Conservation (phyloP, 2,888 invertebrate genomes). For the Vanessa cardui region DNA sequence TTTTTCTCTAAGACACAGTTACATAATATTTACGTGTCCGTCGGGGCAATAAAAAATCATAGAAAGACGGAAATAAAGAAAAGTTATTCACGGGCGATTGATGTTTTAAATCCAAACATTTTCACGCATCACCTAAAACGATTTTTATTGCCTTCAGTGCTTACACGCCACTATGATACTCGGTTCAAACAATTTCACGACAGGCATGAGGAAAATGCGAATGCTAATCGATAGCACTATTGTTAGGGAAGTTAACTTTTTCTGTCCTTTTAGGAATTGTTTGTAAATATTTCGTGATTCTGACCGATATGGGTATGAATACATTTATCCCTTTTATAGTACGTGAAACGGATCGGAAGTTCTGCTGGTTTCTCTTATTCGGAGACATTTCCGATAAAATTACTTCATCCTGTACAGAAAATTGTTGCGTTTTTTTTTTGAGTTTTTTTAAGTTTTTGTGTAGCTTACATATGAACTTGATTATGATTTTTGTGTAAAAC, state of each 20-base stretch:
- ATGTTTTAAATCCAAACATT: slow-evolving; percentile 34
- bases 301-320: slow-evolving; percentile 4
- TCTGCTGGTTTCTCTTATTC: neutral
- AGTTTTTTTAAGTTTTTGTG: too few relatives aligned
- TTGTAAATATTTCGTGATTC: slow-evolving; percentile 5
- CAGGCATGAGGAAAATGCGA: slow-evolving; percentile 32
- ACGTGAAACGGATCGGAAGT: neutral
- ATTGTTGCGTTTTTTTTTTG: too few relatives aligned
- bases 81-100: slow-evolving; percentile 32
- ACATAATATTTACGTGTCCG: neutral
- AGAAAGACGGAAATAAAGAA: slow-evolving; percentile 26
- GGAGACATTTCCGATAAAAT: neutral
- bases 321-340: neutral
- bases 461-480: too few relatives aligned
- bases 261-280: slow-evolving; percentile 24
- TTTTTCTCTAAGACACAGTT: neutral
- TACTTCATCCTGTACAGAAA: too few relatives aligned
- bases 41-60: neutral
- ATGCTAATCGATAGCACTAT: slow-evolving; percentile 17
- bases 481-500: too few relatives aligned
- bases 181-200: slow-evolving; percentile 22
- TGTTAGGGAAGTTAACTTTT: slow-evolving; percentile 25
- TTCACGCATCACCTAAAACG: slow-evolving; percentile 34
- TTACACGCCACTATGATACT: slow-evolving; percentile 19
- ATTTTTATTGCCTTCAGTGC: slow-evolving; percentile 18